A percentile compares a stretch with the other conserved stretches of the same genome.
These are phyloP conservation scores for Drosophila erecta DNA, from an alignment of 1,140 invertebrate species.

Conservation along the genomic window DNA sequence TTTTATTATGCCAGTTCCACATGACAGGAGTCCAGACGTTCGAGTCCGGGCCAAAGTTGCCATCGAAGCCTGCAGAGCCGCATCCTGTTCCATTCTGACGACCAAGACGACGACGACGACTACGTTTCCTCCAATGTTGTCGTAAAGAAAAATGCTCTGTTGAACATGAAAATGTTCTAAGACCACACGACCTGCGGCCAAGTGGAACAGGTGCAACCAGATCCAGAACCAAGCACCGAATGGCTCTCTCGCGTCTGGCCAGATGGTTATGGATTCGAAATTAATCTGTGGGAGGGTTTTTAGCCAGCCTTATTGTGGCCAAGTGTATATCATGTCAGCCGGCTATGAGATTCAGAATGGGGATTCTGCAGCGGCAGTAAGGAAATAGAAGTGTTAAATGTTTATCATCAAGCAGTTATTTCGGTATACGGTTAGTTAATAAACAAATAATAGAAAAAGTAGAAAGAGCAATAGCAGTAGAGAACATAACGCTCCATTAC, in stretches of 20 bases:
- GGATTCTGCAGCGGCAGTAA: conserved; percentile 18
- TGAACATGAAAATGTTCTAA: conserved; percentile 53
- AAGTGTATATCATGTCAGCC: conserved; percentile 43
- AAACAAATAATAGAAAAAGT: conserved; percentile 23
- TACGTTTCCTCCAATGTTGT: conserved; percentile 29
- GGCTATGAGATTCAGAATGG: conserved; percentile 17
- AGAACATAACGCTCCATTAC: not conserved
- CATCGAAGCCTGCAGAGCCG: conserved; percentile 34
- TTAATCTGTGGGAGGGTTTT: conserved; percentile 54
- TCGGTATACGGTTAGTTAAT: conserved; percentile 10
- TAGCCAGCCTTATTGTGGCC: conserved; percentile 22
- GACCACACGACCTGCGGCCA: conserved; percentile 38
- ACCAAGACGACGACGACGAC: not conserved
- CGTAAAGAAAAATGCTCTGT: conserved; percentile 56
- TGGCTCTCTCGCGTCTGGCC: conserved; percentile 8
- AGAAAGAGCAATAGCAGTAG: not conserved
- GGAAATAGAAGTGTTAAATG: conserved; percentile 47
- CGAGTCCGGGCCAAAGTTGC: conserved; percentile 4
- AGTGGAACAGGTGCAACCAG: conserved; percentile 67
- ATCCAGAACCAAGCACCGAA: conserved; percentile 2
- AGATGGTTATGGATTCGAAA: conserved; percentile 36
- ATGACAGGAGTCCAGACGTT: conserved; percentile 38
- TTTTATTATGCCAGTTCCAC: conserved; percentile 53
- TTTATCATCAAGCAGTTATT: conserved; percentile 24
- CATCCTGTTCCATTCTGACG: conserved; percentile 34